phyloP scores from a whole-genome alignment of 2,797 vertebrate genomes.

The Gymnoscopelus braueri region DNA sequence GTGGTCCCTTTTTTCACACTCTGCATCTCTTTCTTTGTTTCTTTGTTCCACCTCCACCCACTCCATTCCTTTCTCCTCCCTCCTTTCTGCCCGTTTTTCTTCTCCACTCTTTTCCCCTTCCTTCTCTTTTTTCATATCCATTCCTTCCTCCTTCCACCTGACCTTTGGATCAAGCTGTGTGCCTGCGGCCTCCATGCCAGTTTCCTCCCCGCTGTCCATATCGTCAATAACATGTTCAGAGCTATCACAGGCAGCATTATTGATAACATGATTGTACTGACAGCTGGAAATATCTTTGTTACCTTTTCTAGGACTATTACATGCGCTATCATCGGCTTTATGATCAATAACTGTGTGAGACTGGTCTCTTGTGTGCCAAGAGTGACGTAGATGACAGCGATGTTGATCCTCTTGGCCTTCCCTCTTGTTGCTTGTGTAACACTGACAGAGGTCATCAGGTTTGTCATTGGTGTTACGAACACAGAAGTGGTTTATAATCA shows the following conservation, averaged over 20 bases:
- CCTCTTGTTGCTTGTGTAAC: not conserved
- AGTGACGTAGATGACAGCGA: slow-evolving; percentile 4
- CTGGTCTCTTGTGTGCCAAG: not conserved
- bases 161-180: not conserved
- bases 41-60: slow-evolving; percentile 23
- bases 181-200: not conserved
- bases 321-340: slow-evolving; percentile 9
- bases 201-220: slow-evolving; percentile 16
- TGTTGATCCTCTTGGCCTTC: not conserved
- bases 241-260: not conserved
- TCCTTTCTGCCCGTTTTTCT: slow-evolving; percentile 9
- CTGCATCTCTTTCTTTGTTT: slow-evolving; percentile 52
- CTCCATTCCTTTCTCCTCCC: slow-evolving; percentile 8
- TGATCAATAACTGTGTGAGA: slow-evolving; percentile 18
- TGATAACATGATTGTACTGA: slow-evolving; percentile 21
- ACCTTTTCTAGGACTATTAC: not conserved
- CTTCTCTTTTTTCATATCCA: not conserved
- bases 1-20: slow-evolving; percentile 48
- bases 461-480: not conserved
- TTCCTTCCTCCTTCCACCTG: not conserved
- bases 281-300: slow-evolving; percentile 14
- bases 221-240: slow-evolving; percentile 31
- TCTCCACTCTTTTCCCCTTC: slow-evolving; percentile 2
- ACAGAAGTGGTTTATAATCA: not conserved
- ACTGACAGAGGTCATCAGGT: not conserved